Conservation (phyloP, 1,140 invertebrate species). For the Aradophagus sp. region DNA sequence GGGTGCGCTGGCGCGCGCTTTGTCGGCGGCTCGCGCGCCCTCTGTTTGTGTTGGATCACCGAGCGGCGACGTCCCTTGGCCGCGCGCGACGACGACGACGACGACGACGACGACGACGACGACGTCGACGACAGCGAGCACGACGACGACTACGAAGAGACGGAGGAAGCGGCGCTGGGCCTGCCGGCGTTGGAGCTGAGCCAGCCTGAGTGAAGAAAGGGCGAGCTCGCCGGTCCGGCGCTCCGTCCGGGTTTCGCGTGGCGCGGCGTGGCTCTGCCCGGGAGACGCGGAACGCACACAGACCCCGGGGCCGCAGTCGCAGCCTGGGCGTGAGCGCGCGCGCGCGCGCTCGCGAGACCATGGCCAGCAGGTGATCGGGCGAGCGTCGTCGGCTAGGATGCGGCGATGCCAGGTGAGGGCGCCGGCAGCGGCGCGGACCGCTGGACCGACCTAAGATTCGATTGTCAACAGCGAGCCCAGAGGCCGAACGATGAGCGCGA, state of each 20-base stretch:
- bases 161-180: too few relatives aligned
- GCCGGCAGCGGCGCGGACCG: background rate
- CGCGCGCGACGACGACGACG: background rate
- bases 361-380: constrained; percentile 12
- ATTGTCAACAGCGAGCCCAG: too few relatives aligned
- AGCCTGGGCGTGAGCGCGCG: constrained; percentile 9
- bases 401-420: background rate
- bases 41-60: too few relatives aligned
- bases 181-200: too few relatives aligned
- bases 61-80: constrained; percentile 10
- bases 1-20: too few relatives aligned
- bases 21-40: too few relatives aligned
- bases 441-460: background rate
- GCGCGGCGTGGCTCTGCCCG: too few relatives aligned
- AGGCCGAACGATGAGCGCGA: constrained; percentile 48
- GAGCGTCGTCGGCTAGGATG: background rate
- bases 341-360: constrained; percentile 3
- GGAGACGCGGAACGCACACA: too few relatives aligned
- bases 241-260: background rate
- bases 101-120: background rate
- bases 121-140: background rate
- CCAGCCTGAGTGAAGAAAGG: too few relatives aligned
- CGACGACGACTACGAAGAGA: background rate
- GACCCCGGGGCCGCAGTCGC: background rate
- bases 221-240: background rate